Evolutionary conservation across 2,888 invertebrate species (phyloP).

Genomic region (Augochlorella aurata): DNA sequence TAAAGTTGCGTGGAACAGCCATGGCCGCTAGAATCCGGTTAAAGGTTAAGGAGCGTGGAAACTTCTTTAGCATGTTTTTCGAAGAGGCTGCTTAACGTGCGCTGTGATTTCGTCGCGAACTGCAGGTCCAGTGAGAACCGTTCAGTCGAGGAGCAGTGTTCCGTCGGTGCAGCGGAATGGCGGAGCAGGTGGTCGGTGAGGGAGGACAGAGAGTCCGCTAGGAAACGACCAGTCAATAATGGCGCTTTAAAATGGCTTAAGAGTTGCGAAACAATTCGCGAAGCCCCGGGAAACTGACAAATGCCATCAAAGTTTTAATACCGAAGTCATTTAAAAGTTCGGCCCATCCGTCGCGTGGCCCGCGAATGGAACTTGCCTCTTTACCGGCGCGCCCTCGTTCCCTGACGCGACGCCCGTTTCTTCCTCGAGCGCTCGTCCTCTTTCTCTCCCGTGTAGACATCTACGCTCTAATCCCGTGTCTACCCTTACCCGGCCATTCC

Average conservation of each 20-base stretch:
- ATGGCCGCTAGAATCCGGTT: too few relatives aligned
- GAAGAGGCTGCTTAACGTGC: too few relatives aligned
- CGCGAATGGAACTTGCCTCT: constrained; percentile 68
- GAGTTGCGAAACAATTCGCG: constrained; percentile 77
- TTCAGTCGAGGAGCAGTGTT: neutral
- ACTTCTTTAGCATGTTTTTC: too few relatives aligned
- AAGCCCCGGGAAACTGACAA: constrained; percentile 75
- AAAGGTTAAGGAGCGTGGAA: too few relatives aligned
- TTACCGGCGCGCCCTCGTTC: constrained; percentile 46
- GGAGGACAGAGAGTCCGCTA: constrained; percentile 14
- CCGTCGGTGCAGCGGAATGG: neutral
- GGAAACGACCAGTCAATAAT: constrained; percentile 69
- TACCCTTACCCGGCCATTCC: constrained; percentile 51
- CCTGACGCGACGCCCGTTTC: constrained; percentile 29
- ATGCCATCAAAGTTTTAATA: constrained; percentile 80
- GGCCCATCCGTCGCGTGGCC: constrained; percentile 73
- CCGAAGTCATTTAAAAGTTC: constrained; percentile 79
- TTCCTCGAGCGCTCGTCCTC: constrained; percentile 17
- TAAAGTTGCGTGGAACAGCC: too few relatives aligned
- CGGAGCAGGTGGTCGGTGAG: neutral
- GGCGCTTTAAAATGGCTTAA: constrained; percentile 73
- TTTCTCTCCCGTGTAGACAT: constrained; percentile 27
- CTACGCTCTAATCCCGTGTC: constrained; percentile 51
- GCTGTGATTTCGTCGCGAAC: too few relatives aligned
- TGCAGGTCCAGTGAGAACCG: neutral